phyloP scores from a whole-genome alignment of 2,888 invertebrate species.

The Lasioglossum leucozonium region DNA sequence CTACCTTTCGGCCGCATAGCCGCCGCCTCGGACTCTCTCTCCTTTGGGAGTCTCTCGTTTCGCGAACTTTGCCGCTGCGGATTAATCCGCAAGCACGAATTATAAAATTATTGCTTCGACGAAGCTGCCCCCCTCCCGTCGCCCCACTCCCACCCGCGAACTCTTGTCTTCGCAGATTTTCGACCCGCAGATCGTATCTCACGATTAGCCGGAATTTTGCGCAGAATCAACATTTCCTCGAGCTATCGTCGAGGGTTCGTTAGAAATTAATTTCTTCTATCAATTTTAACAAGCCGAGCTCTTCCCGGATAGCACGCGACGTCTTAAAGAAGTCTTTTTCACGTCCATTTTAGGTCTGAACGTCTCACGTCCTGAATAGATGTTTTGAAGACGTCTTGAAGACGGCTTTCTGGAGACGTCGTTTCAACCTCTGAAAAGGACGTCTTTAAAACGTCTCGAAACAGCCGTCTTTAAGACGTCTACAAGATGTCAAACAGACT shows the following conservation, averaged over 20 bases:
- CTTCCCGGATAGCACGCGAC: too few relatives aligned
- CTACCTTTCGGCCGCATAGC: neutral
- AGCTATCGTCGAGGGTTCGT: neutral
- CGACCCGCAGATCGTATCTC: neutral
- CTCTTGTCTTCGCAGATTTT: neutral
- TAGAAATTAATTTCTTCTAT: neutral
- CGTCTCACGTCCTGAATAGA: too few relatives aligned
- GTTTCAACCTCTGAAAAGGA: too few relatives aligned
- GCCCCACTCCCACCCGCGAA: neutral
- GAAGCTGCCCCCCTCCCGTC: neutral
- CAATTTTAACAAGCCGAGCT: neutral
- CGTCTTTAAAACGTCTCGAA: too few relatives aligned
- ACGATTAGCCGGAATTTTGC: neutral
- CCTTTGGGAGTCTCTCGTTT: slow-evolving; percentile 14
- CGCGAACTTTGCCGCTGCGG: slow-evolving; percentile 37
- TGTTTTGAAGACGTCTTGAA: too few relatives aligned
- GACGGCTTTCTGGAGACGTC: too few relatives aligned
- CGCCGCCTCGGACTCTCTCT: neutral
- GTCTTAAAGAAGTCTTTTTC: too few relatives aligned
- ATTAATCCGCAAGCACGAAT: slow-evolving; percentile 52
- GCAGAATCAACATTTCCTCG: neutral
- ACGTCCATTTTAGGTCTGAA: too few relatives aligned
- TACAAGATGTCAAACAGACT: too few relatives aligned
- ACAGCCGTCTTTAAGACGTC: too few relatives aligned
- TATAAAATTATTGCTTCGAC: slow-evolving; percentile 55